These are phyloP conservation scores for Lepus americanus DNA, from an alignment of 2,113 vertebrate genomes.

Conservation along the genomic window DNA sequence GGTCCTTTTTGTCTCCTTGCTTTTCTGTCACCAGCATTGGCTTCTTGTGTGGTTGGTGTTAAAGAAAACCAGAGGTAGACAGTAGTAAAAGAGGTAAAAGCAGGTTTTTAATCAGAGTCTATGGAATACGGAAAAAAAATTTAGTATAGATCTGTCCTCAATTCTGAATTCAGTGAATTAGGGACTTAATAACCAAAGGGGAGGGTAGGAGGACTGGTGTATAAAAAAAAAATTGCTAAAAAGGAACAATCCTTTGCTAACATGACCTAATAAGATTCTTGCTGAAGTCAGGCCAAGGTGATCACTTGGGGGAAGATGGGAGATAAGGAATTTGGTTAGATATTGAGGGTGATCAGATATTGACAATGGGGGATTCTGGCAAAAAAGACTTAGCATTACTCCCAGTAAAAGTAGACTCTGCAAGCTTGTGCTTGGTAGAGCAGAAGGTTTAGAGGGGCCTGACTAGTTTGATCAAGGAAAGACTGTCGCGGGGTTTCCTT, in stretches of 20 bases:
- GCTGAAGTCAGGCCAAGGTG: not conserved
- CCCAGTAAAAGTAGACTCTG: not conserved
- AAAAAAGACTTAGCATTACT: constrained; percentile 9
- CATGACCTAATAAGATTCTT: not conserved
- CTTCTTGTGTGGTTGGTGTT: not conserved
- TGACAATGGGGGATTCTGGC: not conserved
- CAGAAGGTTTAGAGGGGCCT: not conserved
- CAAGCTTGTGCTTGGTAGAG: not conserved
- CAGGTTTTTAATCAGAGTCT: not conserved
- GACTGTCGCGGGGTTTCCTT: not conserved
- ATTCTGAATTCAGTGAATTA: constrained; percentile 19
- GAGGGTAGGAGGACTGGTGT: not conserved
- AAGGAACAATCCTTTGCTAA: not conserved
- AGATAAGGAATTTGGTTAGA: not conserved
- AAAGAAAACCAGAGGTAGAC: constrained; percentile 34
- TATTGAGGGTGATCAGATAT: not conserved
- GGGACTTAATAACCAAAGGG: not conserved
- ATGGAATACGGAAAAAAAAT: not conserved
- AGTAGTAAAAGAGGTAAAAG: not conserved
- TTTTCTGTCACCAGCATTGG: not conserved
- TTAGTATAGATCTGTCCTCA: not conserved
- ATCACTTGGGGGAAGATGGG: not conserved
- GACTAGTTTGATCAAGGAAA: not conserved
- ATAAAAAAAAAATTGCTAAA: not conserved
- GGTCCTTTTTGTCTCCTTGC: not conserved